Percentiles rank a stretch among this genome's conserved stretches.
phyloP scores from a whole-genome alignment of 92 coral and sea anemone genomes.

The Muricea muricata region DNA sequence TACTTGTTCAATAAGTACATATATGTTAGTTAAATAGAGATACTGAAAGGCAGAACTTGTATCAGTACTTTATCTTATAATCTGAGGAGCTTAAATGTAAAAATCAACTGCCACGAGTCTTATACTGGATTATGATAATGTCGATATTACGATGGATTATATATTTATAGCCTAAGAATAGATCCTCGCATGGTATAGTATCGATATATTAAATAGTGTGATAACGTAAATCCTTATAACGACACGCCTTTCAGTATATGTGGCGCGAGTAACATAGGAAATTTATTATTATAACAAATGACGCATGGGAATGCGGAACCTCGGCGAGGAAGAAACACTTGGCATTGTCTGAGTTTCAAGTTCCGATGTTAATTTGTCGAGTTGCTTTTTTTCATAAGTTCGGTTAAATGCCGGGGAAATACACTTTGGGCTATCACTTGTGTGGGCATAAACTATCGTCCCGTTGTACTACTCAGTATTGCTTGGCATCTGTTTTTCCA shows the following conservation, averaged over 20 bases:
- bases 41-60: no score
- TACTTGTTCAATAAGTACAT: no score
- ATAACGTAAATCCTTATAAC: background rate
- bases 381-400: background rate
- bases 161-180: background rate
- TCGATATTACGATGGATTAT: background rate
- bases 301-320: background rate
- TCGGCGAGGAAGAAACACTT: slow-evolving; percentile 10
- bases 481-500: no score
- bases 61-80: background rate
- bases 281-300: background rate
- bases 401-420: background rate
- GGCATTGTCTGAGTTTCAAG: background rate
- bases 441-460: no score
- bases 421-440: background rate
- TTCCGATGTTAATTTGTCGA: background rate
- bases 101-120: background rate
- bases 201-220: background rate
- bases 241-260: background rate
- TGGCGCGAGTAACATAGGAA: background rate
- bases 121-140: background rate
- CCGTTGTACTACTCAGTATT: no score
- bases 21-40: no score
- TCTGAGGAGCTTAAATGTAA: background rate
- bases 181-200: background rate